Base-by-base conservation (phyloP, 2,797 vertebrate genomes). In the Hoplostethus atlanticus region DNA sequence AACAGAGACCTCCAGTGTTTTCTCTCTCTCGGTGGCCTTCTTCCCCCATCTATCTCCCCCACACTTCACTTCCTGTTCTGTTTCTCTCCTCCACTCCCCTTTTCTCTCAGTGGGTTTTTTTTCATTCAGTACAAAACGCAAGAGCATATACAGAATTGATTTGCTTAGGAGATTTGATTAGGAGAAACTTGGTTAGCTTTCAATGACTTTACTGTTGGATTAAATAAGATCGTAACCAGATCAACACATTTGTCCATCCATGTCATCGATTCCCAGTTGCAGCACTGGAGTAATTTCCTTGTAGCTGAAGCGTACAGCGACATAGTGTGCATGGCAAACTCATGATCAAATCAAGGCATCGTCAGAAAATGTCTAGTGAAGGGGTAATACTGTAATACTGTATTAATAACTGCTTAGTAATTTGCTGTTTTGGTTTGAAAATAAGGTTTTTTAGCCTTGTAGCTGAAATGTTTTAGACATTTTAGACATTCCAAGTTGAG, bases 1-100 rank as follows among this genome's bases (percentile, higher is more conserved):
- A 70, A 71, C 80, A 76, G 53, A 68, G 62, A 71, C 65, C 77
- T 76, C 58, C 51, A 5, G 48, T 65, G 56, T 70, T 80, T 71
- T 64, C n/a, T 7, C 31, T 36, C 21, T 61, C 58, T 57, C 12
- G 3, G 67, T 8, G 58, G 36, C 71, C 55, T 62, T 48, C 47
- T 54, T 69, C 73, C 64, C 73, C 78, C 44, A 51, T 83, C 62
- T 54, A 31, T 60, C 65, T 31, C 46, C 30, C n/a, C n/a, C 28
- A 53, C 64, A 66, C 64, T 55, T 77, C 48, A 68, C 73, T 79
- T 79, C 73, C 77, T 80, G 64, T 54, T 71, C 55, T 25, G 16
- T 47, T 71, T 46, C 57, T 38, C 34, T 63, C 30, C 9, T 5
- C 15, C 38, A 44, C 60, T 50, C 54, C 46, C 53, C 6, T 0